Evolutionary conservation across 2,797 vertebrate genomes (phyloP).

Genomic region (Malurus leucopterus): DNA sequence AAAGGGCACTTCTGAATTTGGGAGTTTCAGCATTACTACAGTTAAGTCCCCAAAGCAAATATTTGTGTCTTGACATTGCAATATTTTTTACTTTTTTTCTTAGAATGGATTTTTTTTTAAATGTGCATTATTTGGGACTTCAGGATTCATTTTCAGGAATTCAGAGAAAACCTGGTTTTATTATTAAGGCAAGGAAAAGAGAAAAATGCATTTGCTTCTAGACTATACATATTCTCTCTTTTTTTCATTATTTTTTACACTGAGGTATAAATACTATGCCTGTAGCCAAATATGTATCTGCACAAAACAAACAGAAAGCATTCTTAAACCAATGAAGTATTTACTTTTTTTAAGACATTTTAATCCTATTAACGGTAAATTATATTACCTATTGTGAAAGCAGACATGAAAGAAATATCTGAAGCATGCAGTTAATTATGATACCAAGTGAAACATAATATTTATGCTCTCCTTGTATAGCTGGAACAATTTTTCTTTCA

Average conservation of each 20-base stretch:
- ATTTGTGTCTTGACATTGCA: background rate
- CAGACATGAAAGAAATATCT: slow-evolving; percentile 71
- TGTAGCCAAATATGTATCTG: slow-evolving; percentile 65
- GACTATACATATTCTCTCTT: slow-evolving; percentile 56
- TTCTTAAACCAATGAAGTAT: slow-evolving; percentile 68
- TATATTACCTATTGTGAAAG: slow-evolving; percentile 73
- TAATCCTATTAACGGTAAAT: slow-evolving; percentile 76
- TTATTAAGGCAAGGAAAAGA: background rate
- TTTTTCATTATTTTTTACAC: slow-evolving; percentile 65
- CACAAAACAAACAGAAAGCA: slow-evolving; percentile 71
- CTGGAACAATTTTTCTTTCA: slow-evolving; percentile 63
- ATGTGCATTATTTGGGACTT: background rate
- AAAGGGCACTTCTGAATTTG: background rate
- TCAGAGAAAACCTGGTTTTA: background rate
- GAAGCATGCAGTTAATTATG: slow-evolving; percentile 75
- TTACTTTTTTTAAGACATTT: slow-evolving; percentile 69
- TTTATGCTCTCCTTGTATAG: slow-evolving; percentile 60
- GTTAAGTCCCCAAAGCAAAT: background rate
- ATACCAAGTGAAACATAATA: slow-evolving; percentile 71
- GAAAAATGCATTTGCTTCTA: slow-evolving; percentile 43
- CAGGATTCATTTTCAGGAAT: background rate
- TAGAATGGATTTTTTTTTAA: background rate
- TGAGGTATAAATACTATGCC: slow-evolving; percentile 57
- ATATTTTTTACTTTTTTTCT: background rate
- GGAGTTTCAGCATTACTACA: background rate